Evolutionary conservation across 1,140 invertebrate genomes (phyloP), one percentile per base, ranked within the genome.

Genomic region (Drosophila bocki): DNA sequence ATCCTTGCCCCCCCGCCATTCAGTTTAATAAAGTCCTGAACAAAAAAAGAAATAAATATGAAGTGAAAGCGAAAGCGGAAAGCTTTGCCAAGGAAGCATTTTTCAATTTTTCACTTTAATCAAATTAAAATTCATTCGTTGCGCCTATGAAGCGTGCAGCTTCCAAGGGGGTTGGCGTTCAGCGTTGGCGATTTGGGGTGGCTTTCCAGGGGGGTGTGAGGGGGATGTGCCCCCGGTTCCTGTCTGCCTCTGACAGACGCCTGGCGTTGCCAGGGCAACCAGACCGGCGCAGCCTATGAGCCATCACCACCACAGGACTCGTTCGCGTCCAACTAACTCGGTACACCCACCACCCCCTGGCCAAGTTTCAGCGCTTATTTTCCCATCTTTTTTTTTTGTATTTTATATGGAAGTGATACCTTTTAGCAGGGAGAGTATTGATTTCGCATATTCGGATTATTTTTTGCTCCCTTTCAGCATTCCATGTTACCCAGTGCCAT

Each of bases 81-180:
- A 75, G 82, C 69, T 79, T 78, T 45, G 68, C 50, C 56, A 26
- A 60, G 57, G 29, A 58, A 35, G 58, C 47, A 77, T 80, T 84
- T 88, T 88, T 81, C 83, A 84, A 91, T 91, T 91, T 91, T 91
- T 84, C 83, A 87, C 83, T 91, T 91, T 91, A 91, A 91, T 91
- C 84, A 91, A 91, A 91, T 91, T 91, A 91, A 88, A 91, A 91
- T 91, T 91, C 88, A 91, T 91, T 91, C 88, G 88, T 78, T 78
- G 75, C 88, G 88, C 88, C 84, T 91, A 84, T 87, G 88, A 91
- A 87, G 87, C 88, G 84, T 87, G 77, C 71, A n/a, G 47, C 47
- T 48, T 48, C 8, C 22, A 80, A 59, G 59, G 39, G 41, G 70
- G 26, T 47, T 22, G 33, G 22, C 35, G 5, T 32, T 17, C n/a